Conservation (phyloP, 2,797 vertebrate genomes). For the Bovichtus variegatus region DNA sequence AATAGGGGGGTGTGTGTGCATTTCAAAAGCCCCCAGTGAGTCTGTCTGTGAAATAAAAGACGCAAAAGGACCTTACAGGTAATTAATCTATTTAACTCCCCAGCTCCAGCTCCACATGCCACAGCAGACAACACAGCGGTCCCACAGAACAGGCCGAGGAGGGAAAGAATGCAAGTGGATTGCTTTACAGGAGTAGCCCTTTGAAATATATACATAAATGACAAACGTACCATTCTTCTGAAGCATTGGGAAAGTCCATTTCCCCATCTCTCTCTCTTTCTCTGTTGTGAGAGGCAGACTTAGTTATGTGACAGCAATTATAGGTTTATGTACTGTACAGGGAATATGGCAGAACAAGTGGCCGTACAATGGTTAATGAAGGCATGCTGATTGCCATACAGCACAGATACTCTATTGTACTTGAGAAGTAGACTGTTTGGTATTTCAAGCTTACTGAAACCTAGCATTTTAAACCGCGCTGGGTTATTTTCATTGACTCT, state of each 20-base stretch:
- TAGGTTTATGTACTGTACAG: conserved; percentile 79
- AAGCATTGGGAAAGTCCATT: conserved; percentile 78
- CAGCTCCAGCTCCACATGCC: conserved; percentile 81
- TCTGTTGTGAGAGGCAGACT: conserved; percentile 63
- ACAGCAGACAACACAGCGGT: conserved; percentile 84
- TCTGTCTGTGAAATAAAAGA: conserved; percentile 90
- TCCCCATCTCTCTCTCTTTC: conserved; percentile 41
- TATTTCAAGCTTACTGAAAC: conserved; percentile 26
- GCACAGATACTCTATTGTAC: conserved; percentile 62
- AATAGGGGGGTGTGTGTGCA: conserved; percentile 64
- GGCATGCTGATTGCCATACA: conserved; percentile 63
- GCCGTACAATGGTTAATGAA: conserved; percentile 66
- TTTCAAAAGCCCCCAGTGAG: conserved; percentile 90
- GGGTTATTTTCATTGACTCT: not conserved
- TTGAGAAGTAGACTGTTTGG: conserved; percentile 47
- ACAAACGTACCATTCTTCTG: conserved; percentile 88
- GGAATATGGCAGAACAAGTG: conserved; percentile 68
- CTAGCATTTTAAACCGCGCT: conserved; percentile 7
- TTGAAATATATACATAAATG: conserved; percentile 92
- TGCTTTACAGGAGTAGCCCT: conserved; percentile 89
- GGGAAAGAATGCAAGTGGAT: conserved; percentile 86
- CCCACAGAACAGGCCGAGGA: conserved; percentile 76
- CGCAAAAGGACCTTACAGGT: conserved; percentile 91
- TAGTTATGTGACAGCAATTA: conserved; percentile 63
- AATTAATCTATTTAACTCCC: conserved; percentile 96